Percentiles rank a stretch among this genome's conserved stretches.
Conservation (phyloP, 2,888 invertebrate genomes). For the Aleiodes alternator region DNA sequence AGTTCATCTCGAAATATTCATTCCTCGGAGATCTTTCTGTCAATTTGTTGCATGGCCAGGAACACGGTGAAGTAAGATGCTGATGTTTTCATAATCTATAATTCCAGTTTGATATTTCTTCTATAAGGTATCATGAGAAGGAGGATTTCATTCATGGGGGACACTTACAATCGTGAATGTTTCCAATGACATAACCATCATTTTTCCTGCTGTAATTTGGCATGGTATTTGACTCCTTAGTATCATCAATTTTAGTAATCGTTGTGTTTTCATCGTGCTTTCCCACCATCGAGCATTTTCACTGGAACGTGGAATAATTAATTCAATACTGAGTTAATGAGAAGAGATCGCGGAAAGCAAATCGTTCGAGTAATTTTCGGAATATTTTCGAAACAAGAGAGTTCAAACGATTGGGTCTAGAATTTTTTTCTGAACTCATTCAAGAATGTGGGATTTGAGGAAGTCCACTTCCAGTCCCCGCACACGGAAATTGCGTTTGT, state of each 20-base stretch:
- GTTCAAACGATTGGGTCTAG: too few relatives aligned
- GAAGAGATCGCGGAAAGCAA: too few relatives aligned
- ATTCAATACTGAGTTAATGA: too few relatives aligned
- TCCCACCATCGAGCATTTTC: slow-evolving; percentile 38
- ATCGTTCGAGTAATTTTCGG: too few relatives aligned
- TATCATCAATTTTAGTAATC: slow-evolving; percentile 33
- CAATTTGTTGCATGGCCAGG: slow-evolving; percentile 33
- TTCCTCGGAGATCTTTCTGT: not conserved
- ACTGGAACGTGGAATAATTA: not conserved
- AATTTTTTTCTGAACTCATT: too few relatives aligned
- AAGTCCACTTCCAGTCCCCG: too few relatives aligned
- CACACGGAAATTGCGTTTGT: too few relatives aligned
- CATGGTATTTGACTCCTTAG: slow-evolving; percentile 37
- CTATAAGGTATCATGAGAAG: too few relatives aligned
- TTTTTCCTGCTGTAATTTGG: slow-evolving; percentile 43
- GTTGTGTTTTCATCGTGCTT: slow-evolving; percentile 35
- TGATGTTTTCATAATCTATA: slow-evolving; percentile 43
- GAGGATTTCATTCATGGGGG: too few relatives aligned
- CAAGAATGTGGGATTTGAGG: too few relatives aligned
- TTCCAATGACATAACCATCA: slow-evolving; percentile 40
- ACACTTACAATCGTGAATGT: slow-evolving; percentile 43
- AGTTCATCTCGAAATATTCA: too few relatives aligned
- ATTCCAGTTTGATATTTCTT: not conserved
- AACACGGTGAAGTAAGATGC: slow-evolving; percentile 47
- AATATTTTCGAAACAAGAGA: too few relatives aligned